Conservation (phyloP, 2,113 vertebrate species). For the Hepsetus odoe region DNA sequence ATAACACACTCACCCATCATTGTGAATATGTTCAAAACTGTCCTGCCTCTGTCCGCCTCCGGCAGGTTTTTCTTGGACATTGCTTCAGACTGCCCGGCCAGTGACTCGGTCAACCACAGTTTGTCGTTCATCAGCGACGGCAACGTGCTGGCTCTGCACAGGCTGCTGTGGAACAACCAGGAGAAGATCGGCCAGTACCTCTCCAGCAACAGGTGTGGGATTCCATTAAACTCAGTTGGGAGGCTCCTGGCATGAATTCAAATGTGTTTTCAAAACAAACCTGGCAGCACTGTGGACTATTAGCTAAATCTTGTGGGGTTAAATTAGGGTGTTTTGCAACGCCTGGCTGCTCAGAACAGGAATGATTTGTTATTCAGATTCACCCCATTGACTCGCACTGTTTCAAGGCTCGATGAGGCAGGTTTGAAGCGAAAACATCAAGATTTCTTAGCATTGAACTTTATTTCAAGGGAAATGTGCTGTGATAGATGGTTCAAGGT, state of each 20-base stretch:
- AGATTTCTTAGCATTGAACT: no score
- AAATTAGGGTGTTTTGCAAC: not conserved
- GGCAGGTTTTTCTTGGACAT: slow-evolving; percentile 95
- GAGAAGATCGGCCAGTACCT: slow-evolving; percentile 98
- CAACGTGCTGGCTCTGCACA: slow-evolving; percentile 92
- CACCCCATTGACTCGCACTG: not conserved
- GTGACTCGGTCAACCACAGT: slow-evolving; percentile 94
- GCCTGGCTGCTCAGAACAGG: not conserved
- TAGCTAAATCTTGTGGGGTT: not conserved
- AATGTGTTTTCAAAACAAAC: not conserved
- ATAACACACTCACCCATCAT: no score
- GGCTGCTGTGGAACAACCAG: slow-evolving; percentile 97
- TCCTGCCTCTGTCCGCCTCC: not conserved
- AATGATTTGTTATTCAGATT: slow-evolving; percentile 32
- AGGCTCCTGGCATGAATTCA: not conserved
- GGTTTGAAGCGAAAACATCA: no score
- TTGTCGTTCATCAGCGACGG: slow-evolving; percentile 97
- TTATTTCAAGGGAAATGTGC: no score
- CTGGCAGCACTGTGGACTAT: not conserved
- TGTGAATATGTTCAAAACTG: no score
- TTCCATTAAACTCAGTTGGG: no score
- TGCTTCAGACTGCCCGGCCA: slow-evolving; percentile 92
- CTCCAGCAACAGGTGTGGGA: slow-evolving; percentile 90
- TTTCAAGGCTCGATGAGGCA: no score
- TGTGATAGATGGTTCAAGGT: no score